phyloP scores from a whole-genome alignment of 2,113 vertebrate genomes.

The Melanerpes aurifrons region DNA sequence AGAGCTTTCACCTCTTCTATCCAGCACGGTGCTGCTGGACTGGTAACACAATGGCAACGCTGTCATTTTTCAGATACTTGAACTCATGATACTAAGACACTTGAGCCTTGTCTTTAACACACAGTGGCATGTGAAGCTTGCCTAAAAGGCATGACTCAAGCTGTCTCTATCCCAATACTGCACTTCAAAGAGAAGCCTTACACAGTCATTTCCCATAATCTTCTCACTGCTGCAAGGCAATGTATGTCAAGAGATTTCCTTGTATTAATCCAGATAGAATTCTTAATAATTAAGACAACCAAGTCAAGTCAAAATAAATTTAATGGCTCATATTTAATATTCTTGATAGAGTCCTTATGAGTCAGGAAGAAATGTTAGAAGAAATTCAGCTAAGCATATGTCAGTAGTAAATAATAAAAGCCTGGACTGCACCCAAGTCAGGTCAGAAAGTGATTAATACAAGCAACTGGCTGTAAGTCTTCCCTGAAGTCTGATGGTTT shows the following conservation, averaged over 20 bases:
- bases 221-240: conserved; percentile 58
- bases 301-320: conserved; percentile 72
- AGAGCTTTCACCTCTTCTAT: background rate
- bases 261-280: conserved; percentile 69
- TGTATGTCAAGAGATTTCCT: conserved; percentile 67
- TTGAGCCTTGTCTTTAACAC: background rate
- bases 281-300: conserved; percentile 74
- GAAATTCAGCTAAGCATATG: background rate
- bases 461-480: background rate
- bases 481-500: background rate
- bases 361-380: conserved; percentile 12
- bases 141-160: background rate
- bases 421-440: background rate
- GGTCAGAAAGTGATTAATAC: background rate
- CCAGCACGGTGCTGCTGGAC: accelerated
- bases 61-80: accelerated
- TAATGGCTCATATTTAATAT: conserved; percentile 62
- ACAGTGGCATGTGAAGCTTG: background rate
- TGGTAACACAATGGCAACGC: accelerated
- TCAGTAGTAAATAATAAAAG: conserved; percentile 37
- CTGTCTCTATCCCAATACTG: background rate
- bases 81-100: accelerated
- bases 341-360: conserved; percentile 39
- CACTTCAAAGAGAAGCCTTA: conserved; percentile 8
- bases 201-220: conserved; percentile 17